phyloP scores from a whole-genome alignment of 2,888 invertebrate genomes.

The Tortricodes alternella region DNA sequence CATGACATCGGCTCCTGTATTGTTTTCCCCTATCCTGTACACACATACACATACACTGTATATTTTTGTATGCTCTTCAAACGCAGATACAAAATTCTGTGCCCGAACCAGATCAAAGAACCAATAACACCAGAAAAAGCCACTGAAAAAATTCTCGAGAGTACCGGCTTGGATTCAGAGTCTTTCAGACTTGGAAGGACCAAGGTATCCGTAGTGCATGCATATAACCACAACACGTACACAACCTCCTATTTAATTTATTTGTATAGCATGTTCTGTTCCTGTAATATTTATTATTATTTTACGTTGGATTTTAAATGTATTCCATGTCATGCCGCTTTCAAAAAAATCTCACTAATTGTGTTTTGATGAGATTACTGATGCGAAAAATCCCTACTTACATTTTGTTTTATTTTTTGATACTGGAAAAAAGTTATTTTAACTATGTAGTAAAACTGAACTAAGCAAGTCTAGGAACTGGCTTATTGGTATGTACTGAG shows the following conservation, averaged over 20 bases:
- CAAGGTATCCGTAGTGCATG: constrained; percentile 88
- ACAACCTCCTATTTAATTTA: constrained; percentile 45
- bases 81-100: constrained; percentile 99
- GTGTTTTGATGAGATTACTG: constrained; percentile 9
- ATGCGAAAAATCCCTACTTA: constrained; percentile 8
- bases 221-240: constrained; percentile 41
- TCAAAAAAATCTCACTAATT: not conserved
- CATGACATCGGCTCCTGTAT: constrained; percentile 64
- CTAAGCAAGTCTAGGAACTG: not conserved
- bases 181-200: constrained; percentile 97
- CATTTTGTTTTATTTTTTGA: not conserved
- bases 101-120: constrained; percentile 93
- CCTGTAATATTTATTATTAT: not conserved
- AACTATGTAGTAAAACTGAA: too few relatives aligned
- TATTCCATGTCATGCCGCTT: constrained; percentile 22
- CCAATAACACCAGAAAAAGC: constrained; percentile 89
- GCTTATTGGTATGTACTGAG: not conserved
- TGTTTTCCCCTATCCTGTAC: constrained; percentile 49
- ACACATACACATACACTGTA: constrained; percentile 53
- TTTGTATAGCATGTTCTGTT: constrained; percentile 8
- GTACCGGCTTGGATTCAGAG: constrained; percentile 93
- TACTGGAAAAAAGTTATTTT: too few relatives aligned
- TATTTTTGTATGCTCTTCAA: constrained; percentile 71
- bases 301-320: not conserved
- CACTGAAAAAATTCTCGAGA: constrained; percentile 91